Percentiles rank a stretch among this genome's conserved stretches.
Evolutionary conservation across 2,113 vertebrate genomes (phyloP).

Genomic region (Rhea pennata): DNA sequence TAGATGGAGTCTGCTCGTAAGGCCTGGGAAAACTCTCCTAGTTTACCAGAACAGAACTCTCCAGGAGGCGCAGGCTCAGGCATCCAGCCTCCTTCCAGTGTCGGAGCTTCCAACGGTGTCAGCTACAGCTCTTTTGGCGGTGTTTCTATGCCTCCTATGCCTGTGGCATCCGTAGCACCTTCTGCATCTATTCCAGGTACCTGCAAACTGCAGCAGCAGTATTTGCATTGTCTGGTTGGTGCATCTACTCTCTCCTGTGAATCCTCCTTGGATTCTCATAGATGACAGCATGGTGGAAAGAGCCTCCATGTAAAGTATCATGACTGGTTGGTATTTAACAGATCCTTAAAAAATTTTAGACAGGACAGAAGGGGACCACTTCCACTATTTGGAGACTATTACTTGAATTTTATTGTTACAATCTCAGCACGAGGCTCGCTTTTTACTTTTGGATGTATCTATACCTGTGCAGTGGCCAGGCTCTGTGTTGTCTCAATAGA

Average conservation of each 20-base stretch:
- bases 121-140: constrained; percentile 97
- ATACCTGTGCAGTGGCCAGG: not conserved
- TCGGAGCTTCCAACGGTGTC: constrained; percentile 91
- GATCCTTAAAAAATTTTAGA: not conserved
- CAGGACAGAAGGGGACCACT: not conserved
- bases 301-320: not conserved
- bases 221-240: not conserved
- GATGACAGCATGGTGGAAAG: not conserved
- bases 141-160: constrained; percentile 97
- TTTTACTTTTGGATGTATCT: not conserved
- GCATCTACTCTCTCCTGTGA: not conserved
- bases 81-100: constrained; percentile 90
- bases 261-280: not conserved
- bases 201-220: not conserved
- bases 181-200: constrained; percentile 98
- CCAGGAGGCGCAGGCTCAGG: constrained; percentile 84
- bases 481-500: constrained; percentile 65
- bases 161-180: constrained; percentile 95
- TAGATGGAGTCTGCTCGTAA: constrained; percentile 99
- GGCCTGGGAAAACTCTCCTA: constrained; percentile 98
- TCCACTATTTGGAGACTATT: not conserved
- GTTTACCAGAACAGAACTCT: constrained; percentile 94
- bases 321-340: not conserved
- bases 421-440: not conserved
- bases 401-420: not conserved